A percentile compares a stretch with the other conserved stretches of the same genome.
phyloP scores from a whole-genome alignment of 2,113 vertebrate genomes.

The Oophaga pumilio region DNA sequence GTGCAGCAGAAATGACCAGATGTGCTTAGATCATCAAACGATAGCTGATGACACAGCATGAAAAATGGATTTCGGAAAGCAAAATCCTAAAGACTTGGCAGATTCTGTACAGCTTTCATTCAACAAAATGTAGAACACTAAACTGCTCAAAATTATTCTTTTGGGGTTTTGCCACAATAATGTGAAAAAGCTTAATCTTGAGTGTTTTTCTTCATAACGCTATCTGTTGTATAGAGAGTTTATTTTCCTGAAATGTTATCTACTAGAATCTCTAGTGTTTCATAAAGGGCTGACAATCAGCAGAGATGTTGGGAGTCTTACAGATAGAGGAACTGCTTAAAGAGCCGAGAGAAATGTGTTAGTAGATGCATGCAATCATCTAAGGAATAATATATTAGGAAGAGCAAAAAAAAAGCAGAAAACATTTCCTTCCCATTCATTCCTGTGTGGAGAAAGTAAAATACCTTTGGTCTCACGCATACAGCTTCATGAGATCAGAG shows the following conservation, averaged over 20 bases:
- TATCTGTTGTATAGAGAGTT: neutral
- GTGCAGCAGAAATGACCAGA: constrained; percentile 36
- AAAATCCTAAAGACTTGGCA: constrained; percentile 9
- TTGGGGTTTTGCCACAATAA: neutral
- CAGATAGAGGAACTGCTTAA: constrained; percentile 6
- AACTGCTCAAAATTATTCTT: constrained; percentile 17
- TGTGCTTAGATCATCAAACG: constrained; percentile 28
- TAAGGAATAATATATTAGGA: neutral
- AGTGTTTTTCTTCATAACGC: neutral
- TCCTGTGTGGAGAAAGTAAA: neutral
- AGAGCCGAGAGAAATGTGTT: neutral
- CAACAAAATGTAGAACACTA: constrained; percentile 8
- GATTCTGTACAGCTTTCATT: neutral
- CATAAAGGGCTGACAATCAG: neutral
- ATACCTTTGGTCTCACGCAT: too few species aligned
- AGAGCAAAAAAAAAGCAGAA: neutral
- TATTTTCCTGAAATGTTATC: neutral
- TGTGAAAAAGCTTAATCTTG: neutral
- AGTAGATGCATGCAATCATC: too few species aligned
- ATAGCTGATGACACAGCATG: constrained; percentile 30
- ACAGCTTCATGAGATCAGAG: too few species aligned
- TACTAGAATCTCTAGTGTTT: neutral
- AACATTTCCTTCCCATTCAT: neutral
- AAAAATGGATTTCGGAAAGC: constrained; percentile 5
- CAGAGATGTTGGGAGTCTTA: neutral